phyloP scores from a whole-genome alignment of 2,797 vertebrate genomes.

The Otolemur crassicaudatus region DNA sequence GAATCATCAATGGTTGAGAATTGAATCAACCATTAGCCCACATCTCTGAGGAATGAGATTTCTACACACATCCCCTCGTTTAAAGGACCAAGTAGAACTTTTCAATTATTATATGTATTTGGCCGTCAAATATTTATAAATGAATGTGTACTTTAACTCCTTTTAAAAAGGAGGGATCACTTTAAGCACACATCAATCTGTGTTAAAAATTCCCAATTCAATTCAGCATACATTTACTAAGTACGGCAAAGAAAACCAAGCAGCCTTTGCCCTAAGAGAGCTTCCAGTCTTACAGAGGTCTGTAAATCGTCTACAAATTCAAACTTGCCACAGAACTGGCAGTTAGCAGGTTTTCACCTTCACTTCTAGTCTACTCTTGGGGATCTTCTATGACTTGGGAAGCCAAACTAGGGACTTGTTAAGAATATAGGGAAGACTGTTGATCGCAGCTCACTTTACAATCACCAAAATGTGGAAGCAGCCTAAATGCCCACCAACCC shows the following conservation, averaged over 20 bases:
- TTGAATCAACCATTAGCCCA: background rate
- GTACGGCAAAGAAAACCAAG: background rate
- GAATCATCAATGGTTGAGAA: background rate
- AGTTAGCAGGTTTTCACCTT: background rate
- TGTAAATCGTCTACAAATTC: background rate
- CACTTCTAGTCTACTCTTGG: background rate
- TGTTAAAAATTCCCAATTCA: slow-evolving; percentile 11
- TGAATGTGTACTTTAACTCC: background rate
- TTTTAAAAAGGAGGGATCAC: slow-evolving; percentile 30
- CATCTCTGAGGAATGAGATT: background rate
- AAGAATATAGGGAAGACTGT: background rate
- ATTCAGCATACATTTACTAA: slow-evolving; percentile 9
- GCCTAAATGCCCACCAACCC: too few species aligned
- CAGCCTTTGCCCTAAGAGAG: background rate
- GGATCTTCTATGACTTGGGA: background rate
- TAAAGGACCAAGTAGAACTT: background rate
- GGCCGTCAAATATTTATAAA: slow-evolving; percentile 37
- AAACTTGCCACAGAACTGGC: background rate
- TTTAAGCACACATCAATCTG: slow-evolving; percentile 21
- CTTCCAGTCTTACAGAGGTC: background rate
- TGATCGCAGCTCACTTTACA: too few species aligned
- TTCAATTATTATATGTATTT: background rate
- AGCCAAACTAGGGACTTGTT: background rate
- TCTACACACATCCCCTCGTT: background rate
- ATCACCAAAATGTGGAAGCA: too few species aligned